phyloP scores from a whole-genome alignment of 2,113 vertebrate genomes.

The Carettochelys insculpta region DNA sequence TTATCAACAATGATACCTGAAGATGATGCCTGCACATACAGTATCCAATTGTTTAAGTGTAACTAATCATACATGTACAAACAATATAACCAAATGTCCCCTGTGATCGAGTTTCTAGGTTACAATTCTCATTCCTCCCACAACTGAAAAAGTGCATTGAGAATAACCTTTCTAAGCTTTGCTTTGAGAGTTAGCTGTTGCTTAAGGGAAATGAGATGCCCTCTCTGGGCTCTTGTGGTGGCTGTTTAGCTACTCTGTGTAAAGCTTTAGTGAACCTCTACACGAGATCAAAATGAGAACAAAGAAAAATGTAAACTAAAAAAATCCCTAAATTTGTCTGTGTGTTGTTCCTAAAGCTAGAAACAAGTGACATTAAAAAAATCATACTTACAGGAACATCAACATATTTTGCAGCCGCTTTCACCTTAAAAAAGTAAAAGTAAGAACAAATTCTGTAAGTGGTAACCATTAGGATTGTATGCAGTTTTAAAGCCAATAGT shows the following conservation, averaged over 20 bases:
- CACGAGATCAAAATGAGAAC: constrained; percentile 61
- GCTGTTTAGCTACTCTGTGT: constrained; percentile 48
- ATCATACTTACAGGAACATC: constrained; percentile 92
- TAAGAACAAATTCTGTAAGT: constrained; percentile 67
- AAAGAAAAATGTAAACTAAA: constrained; percentile 33
- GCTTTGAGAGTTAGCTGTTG: constrained; percentile 50
- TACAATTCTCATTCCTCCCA: constrained; percentile 44
- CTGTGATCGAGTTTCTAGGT: constrained; percentile 20
- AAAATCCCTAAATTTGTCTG: background rate
- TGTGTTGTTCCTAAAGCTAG: constrained; percentile 1
- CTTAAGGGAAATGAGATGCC: constrained; percentile 66
- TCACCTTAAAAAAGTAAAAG: constrained; percentile 83
- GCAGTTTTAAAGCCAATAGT: constrained; percentile 26
- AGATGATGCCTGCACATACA: background rate
- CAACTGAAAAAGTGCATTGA: constrained; percentile 68
- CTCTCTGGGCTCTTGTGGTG: constrained; percentile 54
- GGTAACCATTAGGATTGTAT: constrained; percentile 18
- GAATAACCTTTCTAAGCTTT: constrained; percentile 63
- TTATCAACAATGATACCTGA: background rate
- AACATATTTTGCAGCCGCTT: constrained; percentile 96
- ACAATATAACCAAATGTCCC: background rate
- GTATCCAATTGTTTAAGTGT: background rate
- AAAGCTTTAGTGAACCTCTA: constrained; percentile 55
- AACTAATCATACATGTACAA: background rate
- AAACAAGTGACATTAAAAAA: constrained; percentile 29